Evolutionary conservation across 2,113 vertebrate species (phyloP).

Genomic region (Amazona vittata): DNA sequence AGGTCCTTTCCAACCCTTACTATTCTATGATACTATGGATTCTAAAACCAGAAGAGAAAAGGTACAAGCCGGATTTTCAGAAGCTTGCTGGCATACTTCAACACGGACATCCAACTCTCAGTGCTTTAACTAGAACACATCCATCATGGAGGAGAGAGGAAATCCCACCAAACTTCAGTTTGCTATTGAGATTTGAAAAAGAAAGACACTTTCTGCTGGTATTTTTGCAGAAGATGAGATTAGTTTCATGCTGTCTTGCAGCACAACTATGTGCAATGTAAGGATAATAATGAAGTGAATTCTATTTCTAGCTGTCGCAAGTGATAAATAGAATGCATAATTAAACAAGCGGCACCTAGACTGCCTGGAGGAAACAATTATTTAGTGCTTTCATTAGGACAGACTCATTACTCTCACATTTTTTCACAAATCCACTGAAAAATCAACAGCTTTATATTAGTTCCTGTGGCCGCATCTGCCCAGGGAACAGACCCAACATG

Average conservation of each 20-base stretch:
- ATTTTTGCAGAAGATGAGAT: not conserved
- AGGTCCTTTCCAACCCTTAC: too few species aligned
- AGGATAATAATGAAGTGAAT: conserved; percentile 25
- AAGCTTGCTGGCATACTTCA: not conserved
- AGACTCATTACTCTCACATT: not conserved
- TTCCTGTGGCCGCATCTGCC: not conserved
- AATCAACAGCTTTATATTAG: not conserved
- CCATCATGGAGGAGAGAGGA: not conserved
- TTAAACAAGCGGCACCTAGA: conserved; percentile 3
- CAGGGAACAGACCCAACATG: not conserved
- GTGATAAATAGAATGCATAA: conserved; percentile 54
- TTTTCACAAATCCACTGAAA: not conserved
- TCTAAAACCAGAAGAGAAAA: not conserved
- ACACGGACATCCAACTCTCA: rapidly evolving
- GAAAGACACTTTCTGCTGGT: not conserved
- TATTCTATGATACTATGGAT: too few species aligned
- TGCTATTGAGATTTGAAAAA: not conserved
- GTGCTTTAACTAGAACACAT: not conserved
- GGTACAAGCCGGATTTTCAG: not conserved
- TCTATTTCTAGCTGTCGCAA: conserved; percentile 11
- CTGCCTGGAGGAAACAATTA: conserved; percentile 32
- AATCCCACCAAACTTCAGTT: not conserved
- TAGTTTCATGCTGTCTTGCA: conserved; percentile 26
- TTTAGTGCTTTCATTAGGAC: conserved; percentile 22
- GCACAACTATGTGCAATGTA: not conserved